Conservation (phyloP, 2,888 invertebrate genomes). For the Automeris io region DNA sequence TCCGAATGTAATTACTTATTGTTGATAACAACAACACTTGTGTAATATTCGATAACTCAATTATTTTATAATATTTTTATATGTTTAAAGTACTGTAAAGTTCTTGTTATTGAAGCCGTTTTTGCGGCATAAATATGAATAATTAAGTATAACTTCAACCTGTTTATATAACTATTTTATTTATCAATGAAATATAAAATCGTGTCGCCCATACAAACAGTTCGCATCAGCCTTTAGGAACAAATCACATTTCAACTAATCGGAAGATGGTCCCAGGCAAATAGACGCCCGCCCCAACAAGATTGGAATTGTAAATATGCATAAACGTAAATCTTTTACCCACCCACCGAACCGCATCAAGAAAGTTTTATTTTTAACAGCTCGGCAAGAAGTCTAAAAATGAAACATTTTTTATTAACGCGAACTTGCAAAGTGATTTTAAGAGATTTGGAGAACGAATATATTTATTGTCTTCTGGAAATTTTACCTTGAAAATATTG, state of each 20-base stretch:
- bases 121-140: too few species aligned
- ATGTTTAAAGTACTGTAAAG: too few species aligned
- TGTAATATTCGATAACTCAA: too few species aligned
- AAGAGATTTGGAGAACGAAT: not conserved
- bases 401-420: slow-evolving; percentile 6
- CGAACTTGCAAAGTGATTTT: not conserved
- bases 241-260: slow-evolving; percentile 35
- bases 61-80: too few species aligned
- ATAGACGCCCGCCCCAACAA: slow-evolving; percentile 24
- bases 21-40: too few species aligned
- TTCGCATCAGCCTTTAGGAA: slow-evolving; percentile 25
- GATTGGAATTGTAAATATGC: slow-evolving; percentile 19
- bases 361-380: slow-evolving; percentile 3
- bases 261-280: slow-evolving; percentile 21
- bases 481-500: not conserved
- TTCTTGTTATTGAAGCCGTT: too few species aligned
- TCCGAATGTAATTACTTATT: too few species aligned
- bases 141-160: too few species aligned
- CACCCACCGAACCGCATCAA: slow-evolving; percentile 1
- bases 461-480: not conserved
- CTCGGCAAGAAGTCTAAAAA: not conserved
- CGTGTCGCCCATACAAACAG: slow-evolving; percentile 13
- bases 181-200: slow-evolving; percentile 7
- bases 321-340: slow-evolving; percentile 16
- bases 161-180: not conserved